Percentiles rank a stretch among this genome's conserved stretches.
These are phyloP conservation scores for Eudiplozoon nipponicum DNA, from an alignment of 2,888 invertebrate species.

Conservation along the genomic window DNA sequence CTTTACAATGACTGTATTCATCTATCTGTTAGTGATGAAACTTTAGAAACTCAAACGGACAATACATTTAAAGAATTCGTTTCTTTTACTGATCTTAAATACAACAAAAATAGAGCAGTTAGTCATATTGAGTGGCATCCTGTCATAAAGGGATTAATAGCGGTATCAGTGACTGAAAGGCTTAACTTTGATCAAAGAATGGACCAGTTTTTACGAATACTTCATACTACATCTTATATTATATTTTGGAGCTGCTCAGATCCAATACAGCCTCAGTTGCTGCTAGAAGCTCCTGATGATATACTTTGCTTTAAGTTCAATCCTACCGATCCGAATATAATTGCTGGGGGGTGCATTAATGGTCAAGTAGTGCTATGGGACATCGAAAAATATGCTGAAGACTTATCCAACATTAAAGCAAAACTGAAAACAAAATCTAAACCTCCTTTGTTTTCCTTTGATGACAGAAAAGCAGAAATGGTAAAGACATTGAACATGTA, in stretches of 20 bases:
- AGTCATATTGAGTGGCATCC: conserved; percentile 28
- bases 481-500: too few relatives aligned
- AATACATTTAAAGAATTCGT: conserved; percentile 24
- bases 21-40: conserved; percentile 22
- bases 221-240: conserved; percentile 25
- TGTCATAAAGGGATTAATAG: conserved; percentile 24
- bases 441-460: conserved; percentile 9
- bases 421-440: conserved; percentile 9
- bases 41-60: conserved; percentile 25
- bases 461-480: too few relatives aligned
- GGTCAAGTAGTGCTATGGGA: conserved; percentile 29
- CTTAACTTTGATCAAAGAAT: conserved; percentile 25
- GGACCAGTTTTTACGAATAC: too few relatives aligned
- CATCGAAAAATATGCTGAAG: conserved; percentile 23
- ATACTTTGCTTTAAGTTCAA: conserved; percentile 26
- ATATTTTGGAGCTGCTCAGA: conserved; percentile 28
- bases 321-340: conserved; percentile 24
- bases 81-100: conserved; percentile 28
- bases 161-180: conserved; percentile 24
- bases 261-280: conserved; percentile 28
- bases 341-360: conserved; percentile 26
- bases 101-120: conserved; percentile 26
- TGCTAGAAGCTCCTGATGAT: conserved; percentile 27
- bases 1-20: conserved; percentile 26
- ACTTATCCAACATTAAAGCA: conserved; percentile 21